phyloP scores from a whole-genome alignment of 2,113 vertebrate genomes.

The Cisticola juncidis region DNA sequence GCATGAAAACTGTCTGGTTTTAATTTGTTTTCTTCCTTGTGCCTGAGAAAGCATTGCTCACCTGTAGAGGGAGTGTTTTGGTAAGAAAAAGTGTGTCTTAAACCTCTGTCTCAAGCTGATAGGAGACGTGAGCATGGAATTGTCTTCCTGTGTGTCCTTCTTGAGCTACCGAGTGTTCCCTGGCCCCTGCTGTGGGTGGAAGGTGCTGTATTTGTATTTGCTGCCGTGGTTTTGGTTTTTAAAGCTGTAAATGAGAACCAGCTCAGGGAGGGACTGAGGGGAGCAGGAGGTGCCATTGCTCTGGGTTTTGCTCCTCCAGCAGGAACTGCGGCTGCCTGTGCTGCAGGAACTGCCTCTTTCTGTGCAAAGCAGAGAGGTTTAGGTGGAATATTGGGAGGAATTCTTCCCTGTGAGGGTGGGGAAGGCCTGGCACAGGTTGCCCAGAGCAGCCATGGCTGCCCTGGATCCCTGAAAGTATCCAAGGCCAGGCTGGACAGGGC shows the following conservation, averaged over 20 bases:
- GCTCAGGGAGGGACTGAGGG: background rate
- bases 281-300: background rate
- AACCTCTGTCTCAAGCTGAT: background rate
- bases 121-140: accelerated
- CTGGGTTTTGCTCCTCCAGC: accelerated
- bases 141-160: background rate
- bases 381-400: background rate
- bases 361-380: background rate
- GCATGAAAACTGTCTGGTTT: accelerated
- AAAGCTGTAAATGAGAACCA: background rate
- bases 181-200: background rate
- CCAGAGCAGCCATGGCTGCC: background rate
- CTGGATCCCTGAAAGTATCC: background rate
- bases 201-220: background rate
- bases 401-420: background rate
- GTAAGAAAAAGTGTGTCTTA: background rate
- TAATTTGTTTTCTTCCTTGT: background rate
- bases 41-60: background rate
- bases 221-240: background rate
- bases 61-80: background rate
- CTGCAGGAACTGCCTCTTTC: background rate
- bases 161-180: background rate
- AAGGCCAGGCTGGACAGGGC: accelerated
- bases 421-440: background rate
- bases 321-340: background rate